Conservation (phyloP, 1,140 invertebrate species). For the Steinernema khuongi region DNA sequence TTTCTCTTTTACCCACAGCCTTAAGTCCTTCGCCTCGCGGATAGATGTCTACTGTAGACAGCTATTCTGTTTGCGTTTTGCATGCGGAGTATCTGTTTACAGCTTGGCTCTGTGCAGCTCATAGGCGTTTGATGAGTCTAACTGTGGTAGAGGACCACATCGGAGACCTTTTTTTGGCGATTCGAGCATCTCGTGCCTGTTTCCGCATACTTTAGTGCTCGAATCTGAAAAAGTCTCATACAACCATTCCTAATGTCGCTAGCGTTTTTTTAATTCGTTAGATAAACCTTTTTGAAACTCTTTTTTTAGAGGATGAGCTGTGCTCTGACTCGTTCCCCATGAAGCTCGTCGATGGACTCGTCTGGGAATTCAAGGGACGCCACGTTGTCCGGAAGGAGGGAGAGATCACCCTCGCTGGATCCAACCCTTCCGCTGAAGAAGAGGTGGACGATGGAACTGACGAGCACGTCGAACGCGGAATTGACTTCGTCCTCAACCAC, state of each 20-base stretch:
- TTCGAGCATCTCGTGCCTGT: not conserved
- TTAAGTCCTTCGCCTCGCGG: slow-evolving; percentile 38
- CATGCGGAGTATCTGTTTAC: not conserved
- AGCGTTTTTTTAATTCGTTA: slow-evolving; percentile 7
- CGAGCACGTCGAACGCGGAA: slow-evolving; percentile 66
- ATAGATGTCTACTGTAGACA: not conserved
- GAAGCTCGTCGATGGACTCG: slow-evolving; percentile 79
- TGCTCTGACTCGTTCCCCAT: slow-evolving; percentile 94
- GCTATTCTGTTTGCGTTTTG: slow-evolving; percentile 1
- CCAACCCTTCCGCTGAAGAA: slow-evolving; percentile 81
- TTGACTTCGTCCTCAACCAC: slow-evolving; percentile 88
- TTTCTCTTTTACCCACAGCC: slow-evolving; percentile 33
- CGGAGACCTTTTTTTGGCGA: not conserved
- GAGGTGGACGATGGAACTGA: slow-evolving; percentile 76
- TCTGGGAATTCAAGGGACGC: slow-evolving; percentile 90
- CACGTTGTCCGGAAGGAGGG: slow-evolving; percentile 71
- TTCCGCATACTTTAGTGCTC: not conserved
- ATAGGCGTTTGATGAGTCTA: slow-evolving; percentile 41
- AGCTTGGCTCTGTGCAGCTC: not conserved
- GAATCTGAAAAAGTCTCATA: not conserved
- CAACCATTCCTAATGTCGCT: not conserved
- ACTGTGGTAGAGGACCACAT: slow-evolving; percentile 28
- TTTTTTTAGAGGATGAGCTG: slow-evolving; percentile 75
- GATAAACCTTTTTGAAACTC: not conserved
- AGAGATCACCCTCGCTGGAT: slow-evolving; percentile 75